A percentile compares a stretch with the other conserved stretches of the same genome.
phyloP scores from a whole-genome alignment of 2,888 invertebrate genomes.

The Dilophus febrilis region DNA sequence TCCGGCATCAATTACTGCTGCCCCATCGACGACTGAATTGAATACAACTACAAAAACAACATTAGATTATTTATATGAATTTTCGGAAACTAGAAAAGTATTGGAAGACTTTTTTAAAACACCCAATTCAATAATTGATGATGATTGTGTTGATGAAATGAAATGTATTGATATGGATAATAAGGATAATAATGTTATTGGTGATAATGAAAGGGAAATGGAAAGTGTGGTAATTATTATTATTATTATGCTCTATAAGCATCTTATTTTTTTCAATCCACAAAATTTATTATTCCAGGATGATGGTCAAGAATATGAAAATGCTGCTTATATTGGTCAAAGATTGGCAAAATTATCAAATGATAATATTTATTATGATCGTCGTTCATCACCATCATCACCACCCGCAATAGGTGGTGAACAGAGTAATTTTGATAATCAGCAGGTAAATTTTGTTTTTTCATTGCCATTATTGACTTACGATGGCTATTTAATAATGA shows the following conservation, averaged over 20 bases:
- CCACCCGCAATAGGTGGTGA: neutral
- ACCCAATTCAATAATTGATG: constrained; percentile 43
- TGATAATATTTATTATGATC: constrained; percentile 20
- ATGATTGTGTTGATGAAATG: constrained; percentile 25
- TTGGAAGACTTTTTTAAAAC: constrained; percentile 83
- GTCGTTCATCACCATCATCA: neutral
- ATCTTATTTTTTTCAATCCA: too few relatives aligned
- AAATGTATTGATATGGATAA: constrained; percentile 34
- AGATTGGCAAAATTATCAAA: constrained; percentile 29
- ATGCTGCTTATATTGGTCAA: constrained; percentile 28
- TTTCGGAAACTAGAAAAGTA: constrained; percentile 82
- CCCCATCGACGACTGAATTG: neutral
- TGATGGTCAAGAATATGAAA: constrained; percentile 20
- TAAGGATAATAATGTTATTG: constrained; percentile 31
- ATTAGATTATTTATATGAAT: constrained; percentile 80
- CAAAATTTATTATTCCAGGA: constrained; percentile 14
- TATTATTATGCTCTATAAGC: too few relatives aligned
- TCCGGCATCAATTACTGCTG: neutral
- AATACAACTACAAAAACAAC: constrained; percentile 16
- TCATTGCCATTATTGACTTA: too few relatives aligned
- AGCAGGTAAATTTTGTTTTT: too few relatives aligned
- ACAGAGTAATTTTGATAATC: too few relatives aligned
- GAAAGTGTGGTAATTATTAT: constrained; percentile 17
- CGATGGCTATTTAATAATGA: too few relatives aligned
- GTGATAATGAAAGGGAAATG: constrained; percentile 27